Evolutionary conservation across 2,797 vertebrate species (phyloP).

Genomic region (Siniperca scherzeri): DNA sequence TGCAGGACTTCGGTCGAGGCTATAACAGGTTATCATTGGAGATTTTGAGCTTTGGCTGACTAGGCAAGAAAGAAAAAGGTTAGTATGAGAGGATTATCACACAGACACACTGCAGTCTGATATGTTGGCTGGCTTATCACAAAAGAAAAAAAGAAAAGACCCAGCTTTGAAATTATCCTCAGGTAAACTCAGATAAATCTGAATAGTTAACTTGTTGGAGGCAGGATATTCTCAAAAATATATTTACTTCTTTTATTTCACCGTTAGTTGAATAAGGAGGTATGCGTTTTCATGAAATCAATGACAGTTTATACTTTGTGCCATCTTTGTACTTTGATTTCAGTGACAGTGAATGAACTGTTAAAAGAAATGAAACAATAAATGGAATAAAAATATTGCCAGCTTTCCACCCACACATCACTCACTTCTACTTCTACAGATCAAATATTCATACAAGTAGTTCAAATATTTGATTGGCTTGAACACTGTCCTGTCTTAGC

Average conservation of each 20-base stretch:
- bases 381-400: constrained; percentile 33
- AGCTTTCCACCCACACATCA: constrained; percentile 52
- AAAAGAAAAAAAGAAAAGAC: constrained; percentile 7
- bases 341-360: constrained; percentile 16
- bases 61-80: constrained; percentile 62
- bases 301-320: constrained; percentile 25
- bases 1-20: constrained; percentile 47
- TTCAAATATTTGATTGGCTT: constrained; percentile 71
- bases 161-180: constrained; percentile 42
- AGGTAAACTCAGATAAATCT: constrained; percentile 36
- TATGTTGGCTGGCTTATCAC: constrained; percentile 40
- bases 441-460: constrained; percentile 67
- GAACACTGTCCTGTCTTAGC: constrained; percentile 29
- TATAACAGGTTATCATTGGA: constrained; percentile 68
- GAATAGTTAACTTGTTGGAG: constrained; percentile 25
- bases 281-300: constrained; percentile 25
- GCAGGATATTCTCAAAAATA: constrained; percentile 6
- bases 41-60: constrained; percentile 72
- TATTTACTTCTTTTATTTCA: neutral
- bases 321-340: constrained; percentile 36
- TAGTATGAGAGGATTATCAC: constrained; percentile 61
- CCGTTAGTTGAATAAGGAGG: constrained; percentile 2
- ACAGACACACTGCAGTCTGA: constrained; percentile 43
- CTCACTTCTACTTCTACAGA: constrained; percentile 48
- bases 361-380: constrained; percentile 54